Conservation (phyloP, 2,113 vertebrate species). For the Misgurnus anguillicaudatus region DNA sequence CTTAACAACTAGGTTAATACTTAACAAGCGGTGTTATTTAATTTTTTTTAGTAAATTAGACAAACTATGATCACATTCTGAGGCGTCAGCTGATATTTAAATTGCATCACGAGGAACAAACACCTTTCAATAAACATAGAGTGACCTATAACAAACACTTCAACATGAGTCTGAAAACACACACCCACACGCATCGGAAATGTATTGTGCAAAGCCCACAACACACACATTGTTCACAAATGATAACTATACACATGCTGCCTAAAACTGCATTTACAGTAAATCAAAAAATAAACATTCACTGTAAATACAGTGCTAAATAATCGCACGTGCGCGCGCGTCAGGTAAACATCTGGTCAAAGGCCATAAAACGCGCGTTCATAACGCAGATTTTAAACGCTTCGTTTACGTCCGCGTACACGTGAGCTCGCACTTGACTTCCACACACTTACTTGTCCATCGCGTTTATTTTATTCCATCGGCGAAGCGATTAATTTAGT, state of each 20-base stretch:
- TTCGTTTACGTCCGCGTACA: conserved; percentile 7
- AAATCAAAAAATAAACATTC: neutral
- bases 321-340: neutral
- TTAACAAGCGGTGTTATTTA: too few species aligned
- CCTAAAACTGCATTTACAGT: neutral
- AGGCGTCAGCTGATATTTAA: too few species aligned
- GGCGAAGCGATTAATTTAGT: conserved; percentile 26
- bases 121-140: neutral
- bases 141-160: too few species aligned
- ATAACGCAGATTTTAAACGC: neutral
- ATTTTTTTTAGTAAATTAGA: too few species aligned
- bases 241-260: neutral
- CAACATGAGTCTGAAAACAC: too few species aligned
- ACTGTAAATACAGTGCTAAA: neutral
- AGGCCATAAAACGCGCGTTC: too few species aligned
- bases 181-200: neutral
- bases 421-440: conserved; percentile 27
- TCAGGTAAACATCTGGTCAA: neutral
- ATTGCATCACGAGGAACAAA: neutral
- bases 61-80: too few species aligned
- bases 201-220: neutral
- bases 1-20: too few species aligned
- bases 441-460: conserved; percentile 69
- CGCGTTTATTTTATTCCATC: conserved; percentile 20
- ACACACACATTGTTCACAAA: neutral